A percentile compares a stretch with the other conserved stretches of the same genome.
Conservation (phyloP, 2,113 vertebrate genomes). For the Taurulus bubalis region DNA sequence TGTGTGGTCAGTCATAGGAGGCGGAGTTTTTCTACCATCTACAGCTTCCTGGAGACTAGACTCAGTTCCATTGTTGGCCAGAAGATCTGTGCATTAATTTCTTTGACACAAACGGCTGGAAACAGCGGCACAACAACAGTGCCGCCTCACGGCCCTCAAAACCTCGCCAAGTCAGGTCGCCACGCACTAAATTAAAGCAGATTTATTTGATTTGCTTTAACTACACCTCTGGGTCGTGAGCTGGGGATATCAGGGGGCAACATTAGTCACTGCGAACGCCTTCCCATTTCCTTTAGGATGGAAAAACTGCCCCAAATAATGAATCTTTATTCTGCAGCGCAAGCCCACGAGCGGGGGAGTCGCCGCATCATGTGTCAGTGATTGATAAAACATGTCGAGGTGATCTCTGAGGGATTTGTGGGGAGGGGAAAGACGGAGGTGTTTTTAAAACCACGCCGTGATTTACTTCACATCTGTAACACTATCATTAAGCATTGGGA, state of each 20-base stretch:
- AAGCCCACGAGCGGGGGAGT: slow-evolving; percentile 16
- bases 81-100: not conserved
- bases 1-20: slow-evolving; percentile 56
- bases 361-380: not conserved
- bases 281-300: slow-evolving; percentile 6
- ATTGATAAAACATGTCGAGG: slow-evolving; percentile 42
- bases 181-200: not conserved
- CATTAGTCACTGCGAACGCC: slow-evolving; percentile 5
- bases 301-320: not conserved
- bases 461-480: slow-evolving; percentile 59
- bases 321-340: not conserved
- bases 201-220: not conserved
- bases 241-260: slow-evolving; percentile 41
- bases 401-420: slow-evolving; percentile 43
- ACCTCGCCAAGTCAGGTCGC: not conserved
- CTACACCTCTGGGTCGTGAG: not conserved
- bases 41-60: slow-evolving; percentile 49
- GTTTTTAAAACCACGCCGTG: slow-evolving; percentile 43
- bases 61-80: slow-evolving; percentile 7
- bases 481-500: slow-evolving; percentile 19
- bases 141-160: not conserved
- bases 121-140: slow-evolving; percentile 12
- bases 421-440: slow-evolving; percentile 40
- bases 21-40: slow-evolving; percentile 48
- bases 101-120: not conserved